Percentiles rank a stretch among this genome's conserved stretches.
These are phyloP conservation scores for Rosalia funebris DNA, from an alignment of 2,888 invertebrate species.

Conservation along the genomic window DNA sequence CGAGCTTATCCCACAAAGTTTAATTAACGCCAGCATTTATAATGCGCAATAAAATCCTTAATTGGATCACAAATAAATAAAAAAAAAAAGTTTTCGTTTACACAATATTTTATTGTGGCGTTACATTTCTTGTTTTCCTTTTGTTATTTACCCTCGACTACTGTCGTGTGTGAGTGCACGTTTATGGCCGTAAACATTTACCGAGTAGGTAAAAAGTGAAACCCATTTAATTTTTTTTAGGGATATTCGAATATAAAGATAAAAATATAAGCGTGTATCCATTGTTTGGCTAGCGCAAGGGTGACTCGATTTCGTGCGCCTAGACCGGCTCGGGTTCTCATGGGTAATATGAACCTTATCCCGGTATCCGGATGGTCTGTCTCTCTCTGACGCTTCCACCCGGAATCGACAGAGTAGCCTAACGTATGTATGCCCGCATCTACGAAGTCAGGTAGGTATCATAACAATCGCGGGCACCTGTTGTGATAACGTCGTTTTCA, in stretches of 20 bases:
- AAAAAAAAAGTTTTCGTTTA: not conserved
- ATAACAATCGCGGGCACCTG: constrained; percentile 10
- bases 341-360: not conserved
- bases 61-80: not conserved
- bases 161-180: not conserved
- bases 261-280: constrained; percentile 18
- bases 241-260: constrained; percentile 5
- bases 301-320: not conserved
- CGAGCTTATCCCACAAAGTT: no score
- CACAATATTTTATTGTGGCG: not conserved
- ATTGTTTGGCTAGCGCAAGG: constrained; percentile 11
- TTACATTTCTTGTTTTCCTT: not conserved
- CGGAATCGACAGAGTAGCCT: constrained; percentile 7
- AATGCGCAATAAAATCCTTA: not conserved
- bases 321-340: constrained; percentile 1
- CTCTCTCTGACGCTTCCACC: constrained; percentile 4
- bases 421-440: constrained; percentile 12
- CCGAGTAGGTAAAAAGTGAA: not conserved
- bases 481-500: constrained; percentile 4
- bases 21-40: no score
- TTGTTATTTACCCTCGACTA: not conserved
- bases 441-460: constrained; percentile 17
- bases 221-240: not conserved
- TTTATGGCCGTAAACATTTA: not conserved
- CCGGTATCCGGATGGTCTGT: constrained; percentile 11